Conservation (phyloP, 2,888 invertebrate species). For the Lasioglossum calceatum region DNA sequence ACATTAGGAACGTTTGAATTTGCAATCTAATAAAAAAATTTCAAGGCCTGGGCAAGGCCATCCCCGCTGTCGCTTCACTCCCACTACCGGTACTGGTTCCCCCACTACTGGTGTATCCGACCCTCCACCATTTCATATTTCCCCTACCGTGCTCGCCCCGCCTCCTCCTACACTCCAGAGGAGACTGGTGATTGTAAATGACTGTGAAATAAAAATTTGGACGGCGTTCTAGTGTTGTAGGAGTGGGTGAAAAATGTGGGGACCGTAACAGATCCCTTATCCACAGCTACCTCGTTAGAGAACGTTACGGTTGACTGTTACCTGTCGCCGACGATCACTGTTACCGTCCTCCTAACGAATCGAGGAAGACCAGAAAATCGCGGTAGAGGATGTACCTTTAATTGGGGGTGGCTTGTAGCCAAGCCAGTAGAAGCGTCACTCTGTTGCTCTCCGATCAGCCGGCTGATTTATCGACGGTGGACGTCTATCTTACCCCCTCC, state of each 20-base stretch:
- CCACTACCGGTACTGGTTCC: no score
- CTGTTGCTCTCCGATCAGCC: conserved; percentile 17
- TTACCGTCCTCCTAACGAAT: conserved; percentile 33
- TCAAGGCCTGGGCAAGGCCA: no score
- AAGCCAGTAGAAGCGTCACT: background rate
- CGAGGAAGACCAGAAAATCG: conserved; percentile 40
- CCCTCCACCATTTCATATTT: no score
- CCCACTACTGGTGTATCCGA: no score
- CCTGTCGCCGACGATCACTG: conserved; percentile 23
- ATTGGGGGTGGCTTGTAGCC: conserved; percentile 37
- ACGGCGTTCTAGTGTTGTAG: background rate
- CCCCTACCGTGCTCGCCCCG: no score
- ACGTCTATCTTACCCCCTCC: conserved; percentile 21
- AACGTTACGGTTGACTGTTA: conserved; percentile 30
- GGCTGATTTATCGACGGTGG: conserved; percentile 35
- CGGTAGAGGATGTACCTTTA: conserved; percentile 48
- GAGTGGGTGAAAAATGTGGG: background rate
- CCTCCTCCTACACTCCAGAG: no score
- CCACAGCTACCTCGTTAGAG: conserved; percentile 34
- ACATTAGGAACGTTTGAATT: no score
- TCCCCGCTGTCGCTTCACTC: no score
- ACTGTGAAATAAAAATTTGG: no score
- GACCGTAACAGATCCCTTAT: conserved; percentile 12
- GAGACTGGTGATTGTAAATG: no score
- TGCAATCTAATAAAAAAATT: no score